Base-by-base conservation (phyloP, 2,113 vertebrate genomes). In the Hippocampus barbouri region DNA sequence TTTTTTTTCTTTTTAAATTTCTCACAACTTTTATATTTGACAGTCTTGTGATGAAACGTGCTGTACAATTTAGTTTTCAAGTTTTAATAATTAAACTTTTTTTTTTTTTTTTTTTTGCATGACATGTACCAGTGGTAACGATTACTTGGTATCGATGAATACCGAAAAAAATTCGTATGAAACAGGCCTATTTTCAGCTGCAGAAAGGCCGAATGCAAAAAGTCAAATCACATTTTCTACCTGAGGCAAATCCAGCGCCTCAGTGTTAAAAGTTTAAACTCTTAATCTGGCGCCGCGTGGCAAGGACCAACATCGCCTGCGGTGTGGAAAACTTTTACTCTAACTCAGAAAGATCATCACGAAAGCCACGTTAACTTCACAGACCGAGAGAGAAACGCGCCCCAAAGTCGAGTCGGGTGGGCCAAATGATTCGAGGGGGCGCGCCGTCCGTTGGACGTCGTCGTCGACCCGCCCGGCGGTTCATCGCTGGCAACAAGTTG, bases 241-340 rank as follows among this genome's bases (percentile, higher is more conserved):
- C 64, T 47, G 38, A 45, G 64, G 64, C 43, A 25, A 45, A 47
- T 66, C 23, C 23, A 23, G 23, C 8, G 64, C 41, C n/a, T 27
- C 27, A 2, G 23, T 66, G 64, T 66, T 66, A 27, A 66, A 66
- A 25, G 64, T 66, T 66, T 45, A 16, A 66, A 66, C n/a, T 66
- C n/a, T 25, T 66, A 66, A 66, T 43, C 64, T 23, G 64, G 43
- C 41, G 41, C 34, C 25, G 9, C 1, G 38, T 41, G 38, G 63
- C 63, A 9, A 66, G 41, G 23, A 47, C 64, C 41, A 47, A 66
- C 43, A 47, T 66, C 23, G 64, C 64, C 64, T 66, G 43, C 64
- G 23, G 64, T 18, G 41, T 16, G 11, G 1, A 47, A 47, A 47
- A 16, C 6, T 27, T 47, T n/a, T 40, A 11, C 23, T 47, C 23